Base-by-base conservation (phyloP, 2,888 invertebrate species). In the Ennomos fuscantarius region DNA sequence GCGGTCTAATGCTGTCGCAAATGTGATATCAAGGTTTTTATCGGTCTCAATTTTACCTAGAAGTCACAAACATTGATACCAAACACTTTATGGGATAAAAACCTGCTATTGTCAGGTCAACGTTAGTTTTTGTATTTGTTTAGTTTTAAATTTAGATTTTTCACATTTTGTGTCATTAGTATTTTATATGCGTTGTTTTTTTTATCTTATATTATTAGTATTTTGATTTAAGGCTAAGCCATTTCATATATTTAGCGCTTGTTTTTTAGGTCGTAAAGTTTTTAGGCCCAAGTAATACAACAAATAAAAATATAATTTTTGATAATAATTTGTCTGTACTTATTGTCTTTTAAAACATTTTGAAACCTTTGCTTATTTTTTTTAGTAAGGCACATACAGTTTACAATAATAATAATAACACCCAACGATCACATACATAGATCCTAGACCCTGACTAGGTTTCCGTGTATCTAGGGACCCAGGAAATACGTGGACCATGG, bases 11-110 rank as follows among this genome's bases (percentile, higher is more conserved):
- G 59, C 54, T 39, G 46, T 57, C 61, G 53, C 45, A 62, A 65
- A 40, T 49, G 54, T 54, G 49, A 56, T 55, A 60, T 54, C 64
- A 54, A 65, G 49, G 63, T 58, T 73, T 75, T 65, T 73, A 75
- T 72, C 67, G 64, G 35, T 49, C 45, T 56, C 40, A 44, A 52
- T 56, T 66, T 61, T 57, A 61, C 59, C 46, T 51, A 56, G 55
- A 53, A 36, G 48, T 42, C 45, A 13, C 32, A 56, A 55, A 64
- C 54, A 55, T 54, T 54, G 60, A 49, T 53, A 52, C 49, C 39
- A 31, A 41, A 60, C 43, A 63, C 53, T 60, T 55, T 55, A 56
- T 60, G 58, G 60, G 60, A 55, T 62, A 60, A 47, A 49, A 55
- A 56, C 35, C 50, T 55, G 57, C 39, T 40, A 48, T 48, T 53